Evolutionary conservation across 2,888 invertebrate genomes (phyloP).

Genomic region (Laspeyria flexula): DNA sequence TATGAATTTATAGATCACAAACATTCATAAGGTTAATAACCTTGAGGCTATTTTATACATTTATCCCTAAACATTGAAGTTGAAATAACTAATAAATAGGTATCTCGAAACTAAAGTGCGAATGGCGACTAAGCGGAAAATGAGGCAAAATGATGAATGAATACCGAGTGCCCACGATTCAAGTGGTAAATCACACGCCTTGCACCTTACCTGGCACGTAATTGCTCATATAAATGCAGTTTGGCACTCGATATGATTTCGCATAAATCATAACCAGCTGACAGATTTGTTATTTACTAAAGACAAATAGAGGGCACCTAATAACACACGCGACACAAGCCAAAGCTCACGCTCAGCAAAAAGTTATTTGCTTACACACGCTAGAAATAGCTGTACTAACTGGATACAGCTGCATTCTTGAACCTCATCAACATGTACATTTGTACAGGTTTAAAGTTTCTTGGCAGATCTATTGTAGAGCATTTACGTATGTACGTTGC

Average conservation of each 20-base stretch:
- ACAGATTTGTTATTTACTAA: slow-evolving; percentile 60
- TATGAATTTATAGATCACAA: slow-evolving; percentile 3
- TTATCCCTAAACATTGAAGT: not conserved
- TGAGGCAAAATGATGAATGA: slow-evolving; percentile 37
- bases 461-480: slow-evolving; percentile 44
- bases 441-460: slow-evolving; percentile 46
- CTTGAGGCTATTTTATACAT: not conserved
- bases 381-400: slow-evolving; percentile 50
- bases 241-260: slow-evolving; percentile 63
- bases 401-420: slow-evolving; percentile 47
- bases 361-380: slow-evolving; percentile 54
- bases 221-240: slow-evolving; percentile 51
- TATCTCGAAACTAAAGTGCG: slow-evolving; percentile 12
- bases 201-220: slow-evolving; percentile 53
- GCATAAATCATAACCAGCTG: slow-evolving; percentile 67
- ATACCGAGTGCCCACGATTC: slow-evolving; percentile 22
- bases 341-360: slow-evolving; percentile 48
- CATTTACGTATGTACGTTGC: too few species aligned
- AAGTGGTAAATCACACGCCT: slow-evolving; percentile 54
- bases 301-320: slow-evolving; percentile 65
- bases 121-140: slow-evolving; percentile 15
- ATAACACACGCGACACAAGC: slow-evolving; percentile 38
- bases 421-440: slow-evolving; percentile 47
- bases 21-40: not conserved
- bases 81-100: not conserved